Evolutionary conservation across 23 tunicate species (phyloP), one percentile per base, ranked within the genome.

Genomic region (Diplosoma virens): DNA sequence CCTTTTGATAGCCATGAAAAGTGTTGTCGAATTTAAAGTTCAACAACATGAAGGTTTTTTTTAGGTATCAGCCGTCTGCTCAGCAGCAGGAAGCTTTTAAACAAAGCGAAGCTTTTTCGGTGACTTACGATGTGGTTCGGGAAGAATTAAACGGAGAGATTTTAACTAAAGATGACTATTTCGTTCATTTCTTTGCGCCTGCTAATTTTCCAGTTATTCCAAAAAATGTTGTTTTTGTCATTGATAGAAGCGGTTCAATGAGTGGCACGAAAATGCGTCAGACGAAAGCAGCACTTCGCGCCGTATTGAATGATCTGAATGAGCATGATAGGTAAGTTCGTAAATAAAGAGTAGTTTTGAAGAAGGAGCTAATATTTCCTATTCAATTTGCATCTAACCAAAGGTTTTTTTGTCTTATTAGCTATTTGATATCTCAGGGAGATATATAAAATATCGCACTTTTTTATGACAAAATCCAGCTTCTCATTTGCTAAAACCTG

Each of bases 131-230:
- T 76, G 95, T 87, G 37, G 75, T 81, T 20, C 37, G 87, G 26
- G 87, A 87, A 59, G 25, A 58, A 0, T 29, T 76, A 0, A 87
- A 87, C 25, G 95, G 95, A 18, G 87, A 87, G 64, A 68, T 81
- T 28, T 48, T 75, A 35, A 81, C 76, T 32, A 67, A 78, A 0
- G 53, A 87, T 26, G 95, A 87, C 11, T 87, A 87, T 29, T 87
- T 87, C 37, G 87, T 87, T 23, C 95, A 87, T 58, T 87, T 65
- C 33, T 87, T 87, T 50, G 95, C 95, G 17, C 95, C 95, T 25
- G 30, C 47, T 23, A 45, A 69, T 32, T 47, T 87, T 47, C 87
- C 95, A 9, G 83, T 81, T 1, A 75, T 87, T 17, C 87, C 95
- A 75, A 87, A 87, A 31, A 81, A 76, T 34, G 70, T 87, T 21